Evolutionary conservation across 2,113 vertebrate species (phyloP).

Genomic region (Martes martes): DNA sequence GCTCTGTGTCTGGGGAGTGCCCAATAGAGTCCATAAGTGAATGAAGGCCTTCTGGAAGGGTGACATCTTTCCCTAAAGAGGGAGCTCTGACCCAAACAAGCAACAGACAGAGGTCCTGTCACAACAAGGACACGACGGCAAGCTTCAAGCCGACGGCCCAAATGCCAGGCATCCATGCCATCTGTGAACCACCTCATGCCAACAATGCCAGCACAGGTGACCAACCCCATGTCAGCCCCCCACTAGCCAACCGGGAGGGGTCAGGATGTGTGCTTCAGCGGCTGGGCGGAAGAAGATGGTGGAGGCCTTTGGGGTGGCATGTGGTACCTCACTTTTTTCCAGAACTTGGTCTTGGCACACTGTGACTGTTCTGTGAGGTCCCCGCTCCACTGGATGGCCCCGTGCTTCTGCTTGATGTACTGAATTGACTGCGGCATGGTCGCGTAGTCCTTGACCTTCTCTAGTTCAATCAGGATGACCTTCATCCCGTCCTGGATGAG

Average conservation of each 20-base stretch:
- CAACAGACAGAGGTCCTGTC: neutral
- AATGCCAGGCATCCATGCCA: neutral
- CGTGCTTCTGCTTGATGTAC: constrained; percentile 89
- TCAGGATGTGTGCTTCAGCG: neutral
- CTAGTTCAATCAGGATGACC: constrained; percentile 91
- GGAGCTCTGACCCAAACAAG: neutral
- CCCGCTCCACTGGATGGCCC: constrained; percentile 85
- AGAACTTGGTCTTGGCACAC: constrained; percentile 84
- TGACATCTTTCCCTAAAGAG: neutral
- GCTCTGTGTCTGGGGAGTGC: neutral
- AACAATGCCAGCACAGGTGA: neutral
- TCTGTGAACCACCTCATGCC: fast-evolving
- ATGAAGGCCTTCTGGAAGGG: neutral
- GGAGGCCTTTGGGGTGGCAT: constrained; percentile 85
- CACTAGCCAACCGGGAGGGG: neutral
- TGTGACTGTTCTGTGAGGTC: constrained; percentile 58
- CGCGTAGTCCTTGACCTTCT: constrained; percentile 79
- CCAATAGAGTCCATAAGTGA: neutral
- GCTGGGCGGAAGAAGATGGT: neutral
- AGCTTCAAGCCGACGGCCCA: neutral
- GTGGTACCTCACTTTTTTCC: constrained; percentile 90
- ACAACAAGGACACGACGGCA: neutral
- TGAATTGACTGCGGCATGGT: constrained; percentile 88
- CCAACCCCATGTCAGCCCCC: fast-evolving
- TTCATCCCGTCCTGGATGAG: constrained; percentile 86